phyloP scores from a whole-genome alignment of 1,140 invertebrate genomes.

The Dysdera silvatica region DNA sequence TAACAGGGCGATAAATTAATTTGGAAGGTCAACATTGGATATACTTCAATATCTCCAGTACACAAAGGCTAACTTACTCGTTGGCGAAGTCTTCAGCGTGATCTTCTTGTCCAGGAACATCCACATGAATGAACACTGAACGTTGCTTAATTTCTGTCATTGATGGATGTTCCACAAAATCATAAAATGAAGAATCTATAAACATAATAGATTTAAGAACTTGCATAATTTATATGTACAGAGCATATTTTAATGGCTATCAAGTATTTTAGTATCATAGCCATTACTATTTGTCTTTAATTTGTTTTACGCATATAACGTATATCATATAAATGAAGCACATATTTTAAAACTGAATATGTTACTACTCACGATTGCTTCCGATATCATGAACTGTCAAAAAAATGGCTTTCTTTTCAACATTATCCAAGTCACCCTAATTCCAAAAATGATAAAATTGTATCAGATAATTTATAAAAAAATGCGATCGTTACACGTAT shows the following conservation, averaged over 20 bases:
- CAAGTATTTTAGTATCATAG: no score
- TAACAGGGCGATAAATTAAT: not conserved
- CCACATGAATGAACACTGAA: conserved; percentile 77
- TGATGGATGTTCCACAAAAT: conserved; percentile 65
- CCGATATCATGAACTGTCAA: conserved; percentile 82
- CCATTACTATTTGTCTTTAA: no score
- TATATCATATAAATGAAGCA: no score
- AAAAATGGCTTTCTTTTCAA: conserved; percentile 69
- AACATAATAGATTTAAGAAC: not conserved
- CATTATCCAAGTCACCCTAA: conserved; percentile 69
- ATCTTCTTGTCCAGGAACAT: conserved; percentile 79
- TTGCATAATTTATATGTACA: not conserved
- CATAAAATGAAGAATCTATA: conserved; percentile 61
- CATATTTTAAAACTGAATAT: no score
- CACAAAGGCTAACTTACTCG: conserved; percentile 55
- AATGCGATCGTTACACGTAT: no score
- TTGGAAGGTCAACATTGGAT: not conserved
- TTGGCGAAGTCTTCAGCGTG: conserved; percentile 60
- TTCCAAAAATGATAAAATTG: no score
- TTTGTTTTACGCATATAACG: no score
- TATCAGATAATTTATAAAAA: no score
- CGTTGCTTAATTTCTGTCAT: conserved; percentile 76
- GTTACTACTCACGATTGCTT: conserved; percentile 30
- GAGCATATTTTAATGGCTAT: no score
- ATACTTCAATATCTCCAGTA: not conserved